Conservation (phyloP, 2,113 vertebrate genomes). For the Colinus virginianus region DNA sequence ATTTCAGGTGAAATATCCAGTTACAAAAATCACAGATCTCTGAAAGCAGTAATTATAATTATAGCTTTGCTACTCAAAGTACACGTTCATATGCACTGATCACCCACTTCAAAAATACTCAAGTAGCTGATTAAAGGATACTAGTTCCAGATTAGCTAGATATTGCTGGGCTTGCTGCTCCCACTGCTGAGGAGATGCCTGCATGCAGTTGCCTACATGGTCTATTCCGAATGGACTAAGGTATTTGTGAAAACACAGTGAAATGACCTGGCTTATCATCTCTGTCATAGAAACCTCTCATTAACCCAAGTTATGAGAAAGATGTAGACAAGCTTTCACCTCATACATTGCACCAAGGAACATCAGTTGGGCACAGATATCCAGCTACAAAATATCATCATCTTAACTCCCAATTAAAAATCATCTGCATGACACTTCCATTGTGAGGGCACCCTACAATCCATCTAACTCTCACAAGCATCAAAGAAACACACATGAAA, state of each 20-base stretch:
- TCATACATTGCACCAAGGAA: not conserved
- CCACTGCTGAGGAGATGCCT: not conserved
- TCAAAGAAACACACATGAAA: not conserved
- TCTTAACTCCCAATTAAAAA: not conserved
- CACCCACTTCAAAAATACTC: slow-evolving; percentile 37
- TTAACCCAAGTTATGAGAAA: not conserved
- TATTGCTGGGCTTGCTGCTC: not conserved
- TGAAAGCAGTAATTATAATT: slow-evolving; percentile 24
- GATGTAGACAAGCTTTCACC: not conserved
- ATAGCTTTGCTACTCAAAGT: not conserved
- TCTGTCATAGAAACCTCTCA: not conserved
- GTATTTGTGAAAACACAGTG: not conserved
- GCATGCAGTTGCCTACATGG: not conserved
- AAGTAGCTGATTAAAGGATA: slow-evolving; percentile 25
- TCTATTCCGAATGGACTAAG: accelerated
- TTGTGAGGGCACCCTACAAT: not conserved
- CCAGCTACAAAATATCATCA: not conserved
- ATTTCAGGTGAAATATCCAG: slow-evolving; percentile 23
- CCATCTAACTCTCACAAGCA: not conserved
- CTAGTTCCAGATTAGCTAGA: not conserved
- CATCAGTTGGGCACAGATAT: not conserved
- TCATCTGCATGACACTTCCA: not conserved
- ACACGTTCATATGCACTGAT: not conserved
- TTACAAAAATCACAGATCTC: slow-evolving; percentile 4
- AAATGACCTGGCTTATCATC: not conserved